Evolutionary conservation across 1,140 invertebrate genomes (phyloP), one percentile per base, ranked within the genome.

Genomic region (Sinella curviseta): DNA sequence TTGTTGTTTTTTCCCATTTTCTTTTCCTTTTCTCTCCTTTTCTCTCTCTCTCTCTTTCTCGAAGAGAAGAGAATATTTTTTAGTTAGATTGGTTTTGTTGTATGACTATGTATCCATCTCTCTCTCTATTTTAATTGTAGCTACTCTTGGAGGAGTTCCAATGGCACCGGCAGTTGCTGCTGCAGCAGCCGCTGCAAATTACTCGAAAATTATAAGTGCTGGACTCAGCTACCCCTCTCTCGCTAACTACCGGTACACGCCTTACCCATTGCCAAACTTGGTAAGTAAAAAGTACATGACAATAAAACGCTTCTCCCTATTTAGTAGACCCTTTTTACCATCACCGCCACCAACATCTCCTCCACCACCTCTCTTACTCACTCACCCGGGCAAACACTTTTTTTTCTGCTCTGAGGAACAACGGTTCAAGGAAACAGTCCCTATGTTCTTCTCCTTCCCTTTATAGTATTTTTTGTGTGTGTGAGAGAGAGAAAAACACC

Each of bases 191-290:
- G 90, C 89, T 24, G 89, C 90, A 20, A 90, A 90, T 55, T 93
- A 93, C 85, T 91, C 91, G 28, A 93, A 94, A 84, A 85, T 93
- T 36, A 90, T 93, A 83, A 90, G 90, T 33, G 87, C 91, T 80
- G 77, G 81, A 74, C 67, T 81, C 33, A 80, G 80, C 76, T 92
- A 91, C 87, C 88, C 90, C 17, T 87, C 89, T 76, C 86, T 92
- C 24, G 91, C 91, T 82, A 91, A 91, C 77, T 94, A 93, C 87
- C 88, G 92, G 81, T 94, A 94, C 86, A 89, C 91, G 24, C 92
- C 92, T 14, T 93, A 93, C 83, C 90, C 91, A 76, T 88, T 92
- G 33, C 89, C 90, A 17, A 90, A 90, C 39, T 76, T 84, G 78
- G 81, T 84, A 78, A 82, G 82, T 81, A 48, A 36, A 17, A 74